Evolutionary conservation across 2,797 vertebrate species (phyloP).

Genomic region (Takifugu ocellatus): DNA sequence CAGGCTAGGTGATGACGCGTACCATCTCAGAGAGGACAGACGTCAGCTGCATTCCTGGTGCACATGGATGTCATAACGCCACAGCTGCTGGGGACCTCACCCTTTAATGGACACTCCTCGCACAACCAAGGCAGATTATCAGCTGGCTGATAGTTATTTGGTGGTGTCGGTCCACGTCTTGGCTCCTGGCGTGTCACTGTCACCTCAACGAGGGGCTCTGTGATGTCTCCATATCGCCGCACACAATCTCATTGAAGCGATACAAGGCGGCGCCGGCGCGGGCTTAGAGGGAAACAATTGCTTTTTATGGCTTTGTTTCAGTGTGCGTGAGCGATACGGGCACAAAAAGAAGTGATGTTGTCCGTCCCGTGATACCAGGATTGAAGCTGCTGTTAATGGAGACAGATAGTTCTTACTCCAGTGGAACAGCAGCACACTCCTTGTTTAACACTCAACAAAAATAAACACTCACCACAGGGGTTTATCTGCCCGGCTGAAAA

Average conservation of each 20-base stretch:
- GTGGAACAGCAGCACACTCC: slow-evolving; percentile 30
- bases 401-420: slow-evolving; percentile 31
- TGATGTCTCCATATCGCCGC: slow-evolving; percentile 43
- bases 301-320: slow-evolving; percentile 13
- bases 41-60: slow-evolving; percentile 1
- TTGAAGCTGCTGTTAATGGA: slow-evolving; percentile 32
- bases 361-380: slow-evolving; percentile 5
- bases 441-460: slow-evolving; percentile 33
- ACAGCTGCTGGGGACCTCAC: slow-evolving; percentile 8
- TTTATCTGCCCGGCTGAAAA: too few species aligned
- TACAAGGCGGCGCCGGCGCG: slow-evolving; percentile 24
- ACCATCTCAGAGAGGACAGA: background rate
- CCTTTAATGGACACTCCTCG: slow-evolving; percentile 36
- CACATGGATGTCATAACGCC: background rate
- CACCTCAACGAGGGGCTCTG: slow-evolving; percentile 39
- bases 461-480: slow-evolving; percentile 26
- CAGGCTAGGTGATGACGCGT: too few species aligned
- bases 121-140: slow-evolving; percentile 42
- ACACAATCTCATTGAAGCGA: slow-evolving; percentile 39
- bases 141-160: slow-evolving; percentile 26
- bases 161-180: slow-evolving; percentile 31
- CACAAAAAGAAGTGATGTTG: slow-evolving; percentile 7
- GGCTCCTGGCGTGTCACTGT: slow-evolving; percentile 42
- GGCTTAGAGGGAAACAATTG: slow-evolving; percentile 20
- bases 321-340: slow-evolving; percentile 8